Percentiles rank a stretch among this genome's conserved stretches.
These are phyloP conservation scores for Chiridota heheva DNA, from an alignment of 35 echinoderm and acorn worm genomes.

Conservation along the genomic window DNA sequence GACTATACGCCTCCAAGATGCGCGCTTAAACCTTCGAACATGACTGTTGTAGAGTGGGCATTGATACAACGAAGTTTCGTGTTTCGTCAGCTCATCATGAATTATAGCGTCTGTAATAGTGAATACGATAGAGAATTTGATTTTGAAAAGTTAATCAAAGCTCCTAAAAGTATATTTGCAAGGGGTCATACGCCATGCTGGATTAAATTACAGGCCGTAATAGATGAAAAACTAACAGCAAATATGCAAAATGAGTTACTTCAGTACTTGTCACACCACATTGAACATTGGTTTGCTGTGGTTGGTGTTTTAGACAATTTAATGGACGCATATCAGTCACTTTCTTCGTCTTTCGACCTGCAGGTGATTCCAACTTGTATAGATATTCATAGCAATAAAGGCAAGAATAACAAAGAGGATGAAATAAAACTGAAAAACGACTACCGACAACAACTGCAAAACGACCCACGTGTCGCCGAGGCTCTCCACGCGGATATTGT, in stretches of 20 bases:
- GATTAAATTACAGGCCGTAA: slow-evolving; percentile 74
- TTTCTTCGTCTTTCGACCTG: slow-evolving; percentile 54
- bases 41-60: slow-evolving; percentile 79
- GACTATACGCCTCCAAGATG: slow-evolving; percentile 51
- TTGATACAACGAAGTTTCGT: slow-evolving; percentile 83
- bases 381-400: slow-evolving; percentile 41
- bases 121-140: slow-evolving; percentile 46
- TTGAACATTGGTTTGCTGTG: slow-evolving; percentile 83
- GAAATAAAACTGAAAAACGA: slow-evolving; percentile 1
- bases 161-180: slow-evolving; percentile 22
- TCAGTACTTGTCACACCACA: slow-evolving; percentile 54
- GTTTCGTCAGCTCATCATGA: slow-evolving; percentile 77
- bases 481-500: slow-evolving; percentile 50
- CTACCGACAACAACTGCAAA: slow-evolving; percentile 26
- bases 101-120: slow-evolving; percentile 66
- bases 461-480: slow-evolving; percentile 59
- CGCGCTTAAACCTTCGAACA: slow-evolving; percentile 50
- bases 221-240: slow-evolving; percentile 49
- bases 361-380: slow-evolving; percentile 58
- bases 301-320: slow-evolving; percentile 69
- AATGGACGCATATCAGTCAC: slow-evolving; percentile 51
- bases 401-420: neutral
- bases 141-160: slow-evolving; percentile 21
- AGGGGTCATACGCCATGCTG: slow-evolving; percentile 64
- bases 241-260: slow-evolving; percentile 34